These are phyloP conservation scores for Ciona savignyi DNA, from an alignment of 23 tunicate species.

Conservation along the genomic window DNA sequence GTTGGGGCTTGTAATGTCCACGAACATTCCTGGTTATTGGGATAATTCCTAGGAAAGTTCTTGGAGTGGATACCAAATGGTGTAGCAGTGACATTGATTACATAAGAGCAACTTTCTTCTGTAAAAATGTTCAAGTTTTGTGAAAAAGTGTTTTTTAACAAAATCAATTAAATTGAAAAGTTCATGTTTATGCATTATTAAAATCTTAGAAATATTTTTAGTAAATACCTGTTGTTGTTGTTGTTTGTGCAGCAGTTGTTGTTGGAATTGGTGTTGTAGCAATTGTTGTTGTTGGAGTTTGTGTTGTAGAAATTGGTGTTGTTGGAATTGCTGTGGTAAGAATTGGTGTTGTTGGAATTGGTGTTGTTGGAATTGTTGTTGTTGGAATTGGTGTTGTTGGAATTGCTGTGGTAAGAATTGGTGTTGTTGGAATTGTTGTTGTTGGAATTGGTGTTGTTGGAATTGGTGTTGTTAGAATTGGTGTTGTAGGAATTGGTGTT, in stretches of 20 bases:
- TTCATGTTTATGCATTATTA: no score
- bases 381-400: background rate
- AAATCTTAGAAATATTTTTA: conserved; percentile 2
- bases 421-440: no score
- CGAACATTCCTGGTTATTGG: conserved; percentile 48
- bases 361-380: background rate
- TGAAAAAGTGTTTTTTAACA: no score
- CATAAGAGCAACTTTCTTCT: background rate
- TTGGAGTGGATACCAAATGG: conserved; percentile 29
- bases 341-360: conserved; percentile 9
- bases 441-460: no score
- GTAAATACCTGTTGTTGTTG: background rate
- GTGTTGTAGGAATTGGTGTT: no score
- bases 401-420: background rate
- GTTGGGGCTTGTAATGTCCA: conserved; percentile 52
- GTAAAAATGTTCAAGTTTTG: no score
- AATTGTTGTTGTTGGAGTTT: conserved; percentile 1
- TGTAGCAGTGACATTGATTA: background rate
- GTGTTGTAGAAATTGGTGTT: conserved; percentile 3
- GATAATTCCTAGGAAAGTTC: conserved; percentile 47
- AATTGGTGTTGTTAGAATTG: no score
- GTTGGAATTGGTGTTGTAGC: background rate
- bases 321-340: conserved; percentile 2
- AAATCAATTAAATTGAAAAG: no score
- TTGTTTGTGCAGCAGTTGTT: background rate